Evolutionary conservation across 2,888 invertebrate genomes (phyloP), one percentile per base, ranked within the genome.

Genomic region (Clunio marinus): DNA sequence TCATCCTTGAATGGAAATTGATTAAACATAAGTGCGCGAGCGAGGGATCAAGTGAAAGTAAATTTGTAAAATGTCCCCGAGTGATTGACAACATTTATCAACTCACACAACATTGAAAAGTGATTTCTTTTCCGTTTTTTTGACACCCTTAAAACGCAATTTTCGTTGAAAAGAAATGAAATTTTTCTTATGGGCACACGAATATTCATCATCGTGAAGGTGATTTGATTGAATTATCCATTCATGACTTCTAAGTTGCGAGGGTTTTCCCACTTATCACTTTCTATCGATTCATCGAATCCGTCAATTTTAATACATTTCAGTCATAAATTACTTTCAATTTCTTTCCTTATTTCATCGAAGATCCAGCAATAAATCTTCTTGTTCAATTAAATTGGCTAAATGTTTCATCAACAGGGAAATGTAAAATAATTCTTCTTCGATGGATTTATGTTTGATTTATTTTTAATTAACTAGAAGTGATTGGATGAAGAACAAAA

Each of bases 51-150:
- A 27, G 27, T 2, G 2, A 57, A 57, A 27, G 57, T 51, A n/a
- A 57, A 57, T 57, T 57, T 57, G 57, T 57, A 57, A 57, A 57
- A 4, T 57, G 57, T 57, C 57, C 25, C 8, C 25, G 57, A 27
- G 57, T 57, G 57, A 57, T 57, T 57, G 57, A 57, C 57, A 57
- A 57, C 57, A 57, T 57, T 57, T 27, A 57, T 57, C 57, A 57
- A 57, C 24, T 27, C 27, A 27, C 57, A 57, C 4, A 17, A 51
- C 25, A 57, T 57, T 57, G 57, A 25, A 57, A 57, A 27, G 20
- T n/a, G n/a, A 51, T 51, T 51, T 51, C 22, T 51, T n/a, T 15
- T 51, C 8, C 13, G 17, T 17, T 22, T 2, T 22, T 22, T 41
- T 41, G 10, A 3, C 5, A 4, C 51, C 51, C 17, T 51, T 17